These are phyloP conservation scores for Bolinopsis microptera DNA, from an alignment of 37 sponge, comb jelly and placozoan species.

Conservation along the genomic window DNA sequence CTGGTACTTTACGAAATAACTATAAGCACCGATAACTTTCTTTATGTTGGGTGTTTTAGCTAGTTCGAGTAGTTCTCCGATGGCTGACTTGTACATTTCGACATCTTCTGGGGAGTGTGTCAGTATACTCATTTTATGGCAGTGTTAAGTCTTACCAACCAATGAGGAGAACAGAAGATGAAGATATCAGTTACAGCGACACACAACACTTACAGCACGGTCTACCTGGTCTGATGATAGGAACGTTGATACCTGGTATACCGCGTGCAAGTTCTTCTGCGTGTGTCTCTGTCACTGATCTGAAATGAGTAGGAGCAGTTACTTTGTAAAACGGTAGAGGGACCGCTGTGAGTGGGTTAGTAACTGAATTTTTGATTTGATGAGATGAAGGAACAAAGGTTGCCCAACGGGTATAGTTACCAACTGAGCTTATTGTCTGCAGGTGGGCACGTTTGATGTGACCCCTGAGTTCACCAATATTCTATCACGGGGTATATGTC, in stretches of 20 bases:
- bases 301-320: not conserved
- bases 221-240: not conserved
- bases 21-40: not conserved
- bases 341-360: not conserved
- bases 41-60: not conserved
- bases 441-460: not conserved
- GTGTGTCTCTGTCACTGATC: not conserved
- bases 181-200: not conserved
- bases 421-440: not conserved
- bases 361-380: not conserved
- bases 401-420: not conserved
- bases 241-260: not conserved
- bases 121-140: not conserved
- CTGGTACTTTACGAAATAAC: not conserved
- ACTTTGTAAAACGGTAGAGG: not conserved
- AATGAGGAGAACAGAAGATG: no score
- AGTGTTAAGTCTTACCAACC: not conserved
- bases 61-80: not conserved
- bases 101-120: not conserved
- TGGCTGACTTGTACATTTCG: not conserved
- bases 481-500: not conserved
- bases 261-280: not conserved
- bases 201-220: not conserved
- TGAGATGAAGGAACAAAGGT: not conserved
- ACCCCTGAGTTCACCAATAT: not conserved